Base-by-base conservation (phyloP, 2,113 vertebrate species). In the Leptobrachium ailaonicum region DNA sequence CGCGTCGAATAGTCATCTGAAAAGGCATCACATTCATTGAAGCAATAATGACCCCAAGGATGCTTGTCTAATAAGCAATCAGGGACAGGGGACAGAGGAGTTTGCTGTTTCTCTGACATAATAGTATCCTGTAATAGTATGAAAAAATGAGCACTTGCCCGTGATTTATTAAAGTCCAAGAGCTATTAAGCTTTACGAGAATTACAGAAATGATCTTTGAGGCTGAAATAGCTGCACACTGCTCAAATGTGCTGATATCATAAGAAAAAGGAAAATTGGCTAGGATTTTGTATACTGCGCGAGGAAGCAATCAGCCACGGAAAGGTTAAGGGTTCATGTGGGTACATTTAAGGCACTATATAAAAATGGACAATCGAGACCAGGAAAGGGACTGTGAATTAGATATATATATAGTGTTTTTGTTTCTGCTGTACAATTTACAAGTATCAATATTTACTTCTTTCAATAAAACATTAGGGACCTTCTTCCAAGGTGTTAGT, bases 171-270 rank as follows among this genome's bases (percentile, higher is more conserved):
- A 68, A 80, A 74, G 71, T 56, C 47, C 45, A 60, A 58, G 78
- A 58, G 71, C 71, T 68, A 80, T 80, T 80, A 80, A 12, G 78
- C 71, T 58, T 66, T 68, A 74, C 50, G 11, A 58, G 64, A 80
- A 74, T 80, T 80, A 80, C 71, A 74, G 44, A 73, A 67, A 56
- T 56, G 78, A 66, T 66, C 78, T 80, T 80, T 80, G 47, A 80
- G 67, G 78, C 78, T 68, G 71, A 80, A 80, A 68, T 45, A 67
- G 63, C 63, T 60, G 71, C 70, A 67, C 71, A 11, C 53, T 45
- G 2, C 67, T 63, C 62, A 47, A 67, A 67, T 60, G 41, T 68
- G 71, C 71, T 60, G 78, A 80, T 74, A 56, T 68, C 78, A 72
- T 41, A 6, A 76, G 11, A 66, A 56, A 79, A 66, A 32, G 20